These are phyloP conservation scores for Strigamia crassipes DNA, from an alignment of 2,888 invertebrate species.

Conservation along the genomic window DNA sequence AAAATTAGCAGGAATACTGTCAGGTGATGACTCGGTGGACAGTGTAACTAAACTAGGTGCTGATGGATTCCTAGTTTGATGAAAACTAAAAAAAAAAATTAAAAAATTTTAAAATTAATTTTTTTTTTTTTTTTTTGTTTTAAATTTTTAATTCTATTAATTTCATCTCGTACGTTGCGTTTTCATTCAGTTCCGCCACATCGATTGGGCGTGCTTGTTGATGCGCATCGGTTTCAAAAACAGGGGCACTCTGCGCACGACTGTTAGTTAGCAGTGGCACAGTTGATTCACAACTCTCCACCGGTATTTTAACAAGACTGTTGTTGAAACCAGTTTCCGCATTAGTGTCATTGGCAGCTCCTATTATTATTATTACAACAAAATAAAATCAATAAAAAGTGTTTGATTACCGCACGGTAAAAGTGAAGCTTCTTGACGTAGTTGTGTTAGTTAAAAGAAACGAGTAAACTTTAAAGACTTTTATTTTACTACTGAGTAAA, in stretches of 20 bases:
- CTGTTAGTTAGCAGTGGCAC: not conserved
- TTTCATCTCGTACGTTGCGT: not conserved
- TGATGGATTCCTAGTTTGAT: not conserved
- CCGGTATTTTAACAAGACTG: no score
- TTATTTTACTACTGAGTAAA: no score
- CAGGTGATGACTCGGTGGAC: not conserved
- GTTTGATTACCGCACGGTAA: no score
- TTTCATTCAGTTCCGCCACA: not conserved
- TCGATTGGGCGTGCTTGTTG: not conserved
- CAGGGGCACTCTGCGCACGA: not conserved
- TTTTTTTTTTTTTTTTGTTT: not conserved
- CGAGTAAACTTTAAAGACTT: no score
- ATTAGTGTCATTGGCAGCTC: no score
- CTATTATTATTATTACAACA: no score
- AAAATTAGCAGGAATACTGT: not conserved
- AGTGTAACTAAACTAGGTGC: not conserved
- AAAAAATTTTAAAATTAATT: not conserved
- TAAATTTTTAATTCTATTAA: not conserved
- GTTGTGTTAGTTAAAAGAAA: no score
- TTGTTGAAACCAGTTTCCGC: no score
- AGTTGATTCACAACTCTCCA: not conserved
- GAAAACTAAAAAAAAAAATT: not conserved
- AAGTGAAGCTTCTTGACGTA: no score
- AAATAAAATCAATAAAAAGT: no score
- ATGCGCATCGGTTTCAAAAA: not conserved